Base-by-base conservation (phyloP, 2,888 invertebrate genomes). In the Phyllotreta cruciferae region DNA sequence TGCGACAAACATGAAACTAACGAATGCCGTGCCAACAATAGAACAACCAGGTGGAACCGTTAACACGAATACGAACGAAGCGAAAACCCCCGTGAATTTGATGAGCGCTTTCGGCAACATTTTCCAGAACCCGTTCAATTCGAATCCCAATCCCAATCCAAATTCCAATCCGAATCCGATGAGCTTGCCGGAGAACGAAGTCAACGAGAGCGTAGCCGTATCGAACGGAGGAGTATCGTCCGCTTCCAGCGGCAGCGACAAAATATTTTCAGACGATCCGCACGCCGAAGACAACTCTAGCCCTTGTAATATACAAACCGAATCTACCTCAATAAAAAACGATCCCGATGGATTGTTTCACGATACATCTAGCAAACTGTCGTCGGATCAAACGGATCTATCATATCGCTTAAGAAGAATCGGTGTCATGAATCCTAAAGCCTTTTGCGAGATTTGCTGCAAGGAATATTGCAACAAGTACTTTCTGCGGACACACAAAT, bases 401-500 rank as follows among this genome's bases (percentile, higher is more conserved):
- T 88, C 89, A 58, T 93, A 92, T 62, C 89, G 90, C 56, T 82
- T 93, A 38, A 86, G 90, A 34, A 87, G 90, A 62, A 84, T 94
- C 62, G 94, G 94, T 39, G 92, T 94, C 37, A 86, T 90, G 73
- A 91, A 92, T 80, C 90, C 91, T 1, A 94, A 95, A 76, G 93
- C 94, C n/a, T 95, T 93, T 80, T 96, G 96, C 80, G 94, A 95
- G 80, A 88, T 95, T 63, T 96, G 96, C 80, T 92, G 93, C 81
- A 94, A 94, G 78, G 94, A 95, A 79, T 95, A 95, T 78, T 94
- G 93, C 79, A 96, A 94, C 79, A 94, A 94, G 80, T 95, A 95
- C 78, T 96, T 96, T 77, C 84, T 98, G 45, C 86, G 93, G 57
- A 93, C 94, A 52, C 98, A 98, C 81, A 94, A 96, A 77, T 90